Evolutionary conservation across 2,888 invertebrate genomes (phyloP).

Genomic region (Euclidia mi): DNA sequence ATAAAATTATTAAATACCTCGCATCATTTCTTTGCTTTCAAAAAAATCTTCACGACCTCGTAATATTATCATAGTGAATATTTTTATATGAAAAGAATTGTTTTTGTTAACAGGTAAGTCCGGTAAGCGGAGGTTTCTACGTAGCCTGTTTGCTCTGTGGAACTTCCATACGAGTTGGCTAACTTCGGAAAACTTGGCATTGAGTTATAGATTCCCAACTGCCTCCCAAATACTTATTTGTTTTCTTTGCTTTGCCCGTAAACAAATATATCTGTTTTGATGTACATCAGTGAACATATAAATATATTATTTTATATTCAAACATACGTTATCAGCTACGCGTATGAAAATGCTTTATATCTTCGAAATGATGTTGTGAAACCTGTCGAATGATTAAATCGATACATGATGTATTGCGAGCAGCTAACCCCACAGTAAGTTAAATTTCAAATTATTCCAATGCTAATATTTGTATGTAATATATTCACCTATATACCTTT

Average conservation of each 20-base stretch:
- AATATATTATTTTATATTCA: constrained; percentile 18
- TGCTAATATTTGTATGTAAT: too few relatives aligned
- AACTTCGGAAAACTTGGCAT: constrained; percentile 86
- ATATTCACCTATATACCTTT: too few relatives aligned
- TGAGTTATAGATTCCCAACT: constrained; percentile 89
- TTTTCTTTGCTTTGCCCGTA: constrained; percentile 84
- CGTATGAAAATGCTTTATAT: constrained; percentile 1
- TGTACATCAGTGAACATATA: constrained; percentile 58
- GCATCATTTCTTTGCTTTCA: constrained; percentile 13
- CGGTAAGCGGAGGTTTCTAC: constrained; percentile 77
- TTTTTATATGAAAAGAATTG: constrained; percentile 56
- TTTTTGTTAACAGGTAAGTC: constrained; percentile 86
- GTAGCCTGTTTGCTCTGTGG: constrained; percentile 74
- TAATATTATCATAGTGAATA: constrained; percentile 35
- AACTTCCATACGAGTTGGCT: constrained; percentile 80
- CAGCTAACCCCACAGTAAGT: too few relatives aligned
- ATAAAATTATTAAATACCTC: constrained; percentile 23
- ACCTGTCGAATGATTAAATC: neutral
- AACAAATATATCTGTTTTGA: constrained; percentile 81
- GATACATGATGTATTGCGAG: neutral
- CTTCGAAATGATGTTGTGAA: neutral
- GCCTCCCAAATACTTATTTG: constrained; percentile 87
- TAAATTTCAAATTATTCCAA: too few relatives aligned
- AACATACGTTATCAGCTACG: constrained; percentile 11
- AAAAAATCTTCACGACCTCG: constrained; percentile 28